phyloP scores from a whole-genome alignment of 2,113 vertebrate species.

The Balaenoptera acutorostrata region DNA sequence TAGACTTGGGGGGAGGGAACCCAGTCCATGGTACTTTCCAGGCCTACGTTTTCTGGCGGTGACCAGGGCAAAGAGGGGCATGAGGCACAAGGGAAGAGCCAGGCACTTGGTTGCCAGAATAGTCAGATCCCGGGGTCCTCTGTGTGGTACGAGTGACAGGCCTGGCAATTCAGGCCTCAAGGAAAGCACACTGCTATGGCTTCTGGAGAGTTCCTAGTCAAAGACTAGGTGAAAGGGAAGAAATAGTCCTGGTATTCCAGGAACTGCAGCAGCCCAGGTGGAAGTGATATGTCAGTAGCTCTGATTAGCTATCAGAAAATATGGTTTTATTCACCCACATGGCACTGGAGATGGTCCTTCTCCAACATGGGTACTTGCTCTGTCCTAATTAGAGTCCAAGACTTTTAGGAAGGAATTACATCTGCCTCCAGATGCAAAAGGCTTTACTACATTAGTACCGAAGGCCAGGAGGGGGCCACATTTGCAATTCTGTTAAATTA shows the following conservation, averaged over 20 bases:
- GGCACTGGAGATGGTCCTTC: background rate
- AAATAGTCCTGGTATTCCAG: background rate
- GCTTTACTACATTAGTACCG: background rate
- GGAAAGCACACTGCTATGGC: background rate
- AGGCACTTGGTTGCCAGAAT: background rate
- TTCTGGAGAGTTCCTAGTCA: background rate
- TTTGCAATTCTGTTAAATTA: background rate
- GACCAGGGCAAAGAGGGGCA: background rate
- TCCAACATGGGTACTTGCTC: background rate
- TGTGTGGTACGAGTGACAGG: background rate
- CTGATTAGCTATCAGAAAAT: background rate
- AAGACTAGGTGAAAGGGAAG: background rate
- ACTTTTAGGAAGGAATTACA: too few species aligned
- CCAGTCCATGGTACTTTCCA: background rate
- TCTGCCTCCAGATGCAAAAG: background rate
- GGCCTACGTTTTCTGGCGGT: too few species aligned
- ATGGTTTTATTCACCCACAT: too few species aligned
- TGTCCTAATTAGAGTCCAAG: background rate
- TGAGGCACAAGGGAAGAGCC: background rate
- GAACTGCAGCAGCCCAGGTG: background rate
- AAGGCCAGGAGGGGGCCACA: background rate
- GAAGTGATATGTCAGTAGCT: too few species aligned
- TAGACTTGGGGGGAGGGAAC: background rate
- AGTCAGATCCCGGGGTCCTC: background rate
- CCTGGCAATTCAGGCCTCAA: background rate